These are phyloP conservation scores for Salminus brasiliensis DNA, from an alignment of 2,113 vertebrate genomes.

Conservation along the genomic window DNA sequence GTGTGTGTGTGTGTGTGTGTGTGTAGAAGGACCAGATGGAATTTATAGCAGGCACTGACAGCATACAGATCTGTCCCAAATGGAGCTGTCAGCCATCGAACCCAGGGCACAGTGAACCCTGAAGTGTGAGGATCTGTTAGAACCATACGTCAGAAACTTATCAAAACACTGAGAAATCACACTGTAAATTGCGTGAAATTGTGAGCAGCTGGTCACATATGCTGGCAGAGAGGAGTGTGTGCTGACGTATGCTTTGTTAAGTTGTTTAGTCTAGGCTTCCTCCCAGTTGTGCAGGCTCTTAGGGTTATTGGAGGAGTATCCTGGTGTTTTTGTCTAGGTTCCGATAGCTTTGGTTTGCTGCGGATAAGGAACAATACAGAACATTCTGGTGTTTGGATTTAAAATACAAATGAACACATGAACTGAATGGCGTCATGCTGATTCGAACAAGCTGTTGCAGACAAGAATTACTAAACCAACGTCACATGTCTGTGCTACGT, in stretches of 20 bases:
- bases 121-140: constrained; percentile 59
- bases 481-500: not conserved
- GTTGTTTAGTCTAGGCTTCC: constrained; percentile 71
- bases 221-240: constrained; percentile 35
- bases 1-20: constrained; percentile 15
- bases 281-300: constrained; percentile 57
- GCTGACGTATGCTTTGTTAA: constrained; percentile 57
- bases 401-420: constrained; percentile 24
- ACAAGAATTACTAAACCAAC: not conserved
- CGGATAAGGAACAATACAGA: constrained; percentile 38
- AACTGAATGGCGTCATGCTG: constrained; percentile 45
- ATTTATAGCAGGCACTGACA: constrained; percentile 59
- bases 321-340: constrained; percentile 15
- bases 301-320: constrained; percentile 6
- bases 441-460: constrained; percentile 63
- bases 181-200: constrained; percentile 29
- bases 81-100: constrained; percentile 64
- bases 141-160: constrained; percentile 47
- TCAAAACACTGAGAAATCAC: constrained; percentile 44
- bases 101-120: constrained; percentile 55
- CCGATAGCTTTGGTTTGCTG: constrained; percentile 6
- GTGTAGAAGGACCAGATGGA: constrained; percentile 20
- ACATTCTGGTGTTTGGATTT: constrained; percentile 50
- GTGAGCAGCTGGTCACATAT: constrained; percentile 48
- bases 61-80: constrained; percentile 62